Conservation (phyloP, 2,797 vertebrate genomes). For the Morus bassanus region DNA sequence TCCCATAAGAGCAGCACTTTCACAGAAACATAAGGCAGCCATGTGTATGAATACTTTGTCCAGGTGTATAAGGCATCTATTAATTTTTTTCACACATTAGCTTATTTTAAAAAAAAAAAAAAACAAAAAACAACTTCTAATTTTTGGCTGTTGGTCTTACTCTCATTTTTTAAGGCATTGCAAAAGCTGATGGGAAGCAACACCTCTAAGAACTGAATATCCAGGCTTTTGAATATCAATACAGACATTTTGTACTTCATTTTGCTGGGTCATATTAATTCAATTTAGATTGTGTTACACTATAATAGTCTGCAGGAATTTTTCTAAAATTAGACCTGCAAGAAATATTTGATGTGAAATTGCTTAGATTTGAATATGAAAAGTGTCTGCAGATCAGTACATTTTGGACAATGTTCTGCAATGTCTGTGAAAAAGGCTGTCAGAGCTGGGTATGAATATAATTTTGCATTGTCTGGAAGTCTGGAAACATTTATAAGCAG, state of each 20-base stretch:
- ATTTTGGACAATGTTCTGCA: neutral
- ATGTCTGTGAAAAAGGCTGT: constrained; percentile 9
- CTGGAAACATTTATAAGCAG: constrained; percentile 50
- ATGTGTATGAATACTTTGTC: constrained; percentile 1
- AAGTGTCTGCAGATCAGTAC: neutral
- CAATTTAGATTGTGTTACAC: neutral
- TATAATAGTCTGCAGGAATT: neutral
- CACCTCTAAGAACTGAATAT: neutral
- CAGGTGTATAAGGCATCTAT: neutral
- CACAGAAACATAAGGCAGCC: neutral
- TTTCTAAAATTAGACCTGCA: constrained; percentile 35
- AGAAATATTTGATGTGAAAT: constrained; percentile 40
- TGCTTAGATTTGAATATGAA: constrained; percentile 23
- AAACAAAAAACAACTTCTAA: neutral
- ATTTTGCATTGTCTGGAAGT: constrained; percentile 46
- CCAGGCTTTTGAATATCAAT: neutral
- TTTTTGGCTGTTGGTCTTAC: constrained; percentile 14
- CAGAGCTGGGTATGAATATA: neutral
- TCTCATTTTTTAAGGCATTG: constrained; percentile 11
- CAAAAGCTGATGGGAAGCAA: neutral
- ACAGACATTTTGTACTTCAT: neutral
- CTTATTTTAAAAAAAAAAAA: constrained; percentile 53
- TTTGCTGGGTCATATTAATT: neutral
- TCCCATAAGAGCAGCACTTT: neutral
- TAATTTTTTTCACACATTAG: constrained; percentile 8